Evolutionary conservation across 2,888 invertebrate species (phyloP).

Genomic region (Nesidiocoris tenuis): DNA sequence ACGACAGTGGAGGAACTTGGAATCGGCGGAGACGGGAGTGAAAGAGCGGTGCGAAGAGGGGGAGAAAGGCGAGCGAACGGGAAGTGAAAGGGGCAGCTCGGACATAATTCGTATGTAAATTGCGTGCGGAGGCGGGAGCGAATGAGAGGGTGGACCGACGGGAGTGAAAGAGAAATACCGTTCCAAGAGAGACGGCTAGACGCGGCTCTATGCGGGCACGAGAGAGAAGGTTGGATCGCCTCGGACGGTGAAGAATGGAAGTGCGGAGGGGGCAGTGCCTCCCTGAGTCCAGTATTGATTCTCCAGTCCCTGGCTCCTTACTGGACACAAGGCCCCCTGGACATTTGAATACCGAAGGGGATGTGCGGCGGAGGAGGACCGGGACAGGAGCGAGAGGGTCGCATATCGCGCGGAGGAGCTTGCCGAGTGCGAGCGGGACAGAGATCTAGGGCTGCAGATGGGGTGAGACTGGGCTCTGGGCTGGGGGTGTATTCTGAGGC

Average conservation of each 20-base stretch:
- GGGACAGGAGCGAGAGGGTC: conserved; percentile 1
- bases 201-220: background rate
- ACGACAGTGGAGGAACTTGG: background rate
- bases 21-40: conserved; percentile 16
- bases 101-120: conserved; percentile 45
- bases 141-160: conserved; percentile 1
- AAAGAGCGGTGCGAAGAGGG: background rate
- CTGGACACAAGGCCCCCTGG: conserved; percentile 43
- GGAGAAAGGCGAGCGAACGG: conserved; percentile 4
- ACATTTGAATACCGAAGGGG: conserved; percentile 43
- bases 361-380: background rate
- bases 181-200: background rate
- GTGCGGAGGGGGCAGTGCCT: conserved; percentile 23
- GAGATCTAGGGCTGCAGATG: background rate
- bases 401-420: background rate
- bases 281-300: conserved; percentile 45
- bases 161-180: background rate
- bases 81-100: conserved; percentile 25
- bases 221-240: background rate
- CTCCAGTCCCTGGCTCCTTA: conserved; percentile 41
- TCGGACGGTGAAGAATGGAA: background rate
- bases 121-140: conserved; percentile 19
- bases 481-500: conserved; percentile 24
- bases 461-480: background rate
- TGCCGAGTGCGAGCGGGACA: background rate